These are phyloP conservation scores for Prunella himalayana DNA, from an alignment of 2,113 vertebrate genomes.

Conservation along the genomic window DNA sequence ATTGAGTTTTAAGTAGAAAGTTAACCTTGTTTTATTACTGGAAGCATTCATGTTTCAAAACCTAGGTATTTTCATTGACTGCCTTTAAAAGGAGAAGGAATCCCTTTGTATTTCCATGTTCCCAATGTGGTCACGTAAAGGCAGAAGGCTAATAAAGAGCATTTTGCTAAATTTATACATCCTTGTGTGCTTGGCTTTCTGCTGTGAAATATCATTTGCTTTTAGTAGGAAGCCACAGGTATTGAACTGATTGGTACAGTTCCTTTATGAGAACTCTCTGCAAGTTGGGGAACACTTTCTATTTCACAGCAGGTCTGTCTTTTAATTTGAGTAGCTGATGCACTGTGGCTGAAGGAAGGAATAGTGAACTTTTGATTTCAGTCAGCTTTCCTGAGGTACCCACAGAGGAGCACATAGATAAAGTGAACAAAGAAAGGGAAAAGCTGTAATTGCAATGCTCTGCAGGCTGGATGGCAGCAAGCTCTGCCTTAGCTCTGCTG, in stretches of 20 bases:
- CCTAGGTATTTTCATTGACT: not conserved
- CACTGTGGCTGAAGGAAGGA: not conserved
- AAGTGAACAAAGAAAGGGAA: not conserved
- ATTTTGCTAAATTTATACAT: not conserved
- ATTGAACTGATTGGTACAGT: not conserved
- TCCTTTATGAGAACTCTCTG: not conserved
- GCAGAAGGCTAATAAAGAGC: not conserved
- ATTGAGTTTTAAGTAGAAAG: not conserved
- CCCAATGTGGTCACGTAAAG: not conserved
- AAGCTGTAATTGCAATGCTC: not conserved
- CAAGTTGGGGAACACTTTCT: not conserved
- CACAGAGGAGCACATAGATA: not conserved
- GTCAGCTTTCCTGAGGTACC: not conserved
- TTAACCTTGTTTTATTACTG: not conserved
- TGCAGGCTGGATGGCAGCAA: not conserved
- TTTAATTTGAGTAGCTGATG: not conserved
- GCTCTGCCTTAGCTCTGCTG: not conserved
- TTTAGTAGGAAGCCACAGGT: conserved; percentile 24
- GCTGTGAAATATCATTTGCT: not conserved
- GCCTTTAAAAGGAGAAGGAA: not conserved
- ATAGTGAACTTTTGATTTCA: not conserved
- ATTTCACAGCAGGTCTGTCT: not conserved
- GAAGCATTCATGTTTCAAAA: not conserved
- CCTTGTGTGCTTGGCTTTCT: not conserved
- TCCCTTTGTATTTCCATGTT: not conserved